A percentile compares a stretch with the other conserved stretches of the same genome.
Conservation (phyloP, 2,888 invertebrate species). For the Sarcophaga rosellei region DNA sequence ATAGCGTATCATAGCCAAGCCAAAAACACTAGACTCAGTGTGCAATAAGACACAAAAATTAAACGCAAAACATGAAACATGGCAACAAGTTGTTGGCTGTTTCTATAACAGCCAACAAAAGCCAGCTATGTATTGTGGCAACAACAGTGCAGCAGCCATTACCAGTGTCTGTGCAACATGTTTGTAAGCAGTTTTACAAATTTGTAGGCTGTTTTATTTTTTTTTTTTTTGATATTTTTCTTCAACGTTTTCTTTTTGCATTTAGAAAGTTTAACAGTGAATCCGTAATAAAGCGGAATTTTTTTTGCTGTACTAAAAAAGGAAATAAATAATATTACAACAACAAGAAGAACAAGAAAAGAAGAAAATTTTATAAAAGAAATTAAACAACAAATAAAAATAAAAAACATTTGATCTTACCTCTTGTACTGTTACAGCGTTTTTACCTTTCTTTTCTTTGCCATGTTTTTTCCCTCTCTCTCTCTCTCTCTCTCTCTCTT, state of each 20-base stretch:
- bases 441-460: not conserved
- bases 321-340: constrained; percentile 57
- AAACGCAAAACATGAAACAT: constrained; percentile 38
- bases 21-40: constrained; percentile 7
- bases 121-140: not conserved
- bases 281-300: constrained; percentile 60
- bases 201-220: constrained; percentile 38
- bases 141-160: constrained; percentile 17
- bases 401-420: constrained; percentile 58
- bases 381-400: constrained; percentile 33
- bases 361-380: too few relatives aligned
- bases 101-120: not conserved
- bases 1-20: constrained; percentile 17
- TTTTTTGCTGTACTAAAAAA: constrained; percentile 41
- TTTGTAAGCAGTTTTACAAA: constrained; percentile 36
- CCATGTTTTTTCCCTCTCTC: too few relatives aligned
- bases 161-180: constrained; percentile 27
- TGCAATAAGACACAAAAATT: not conserved
- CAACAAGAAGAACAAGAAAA: too few relatives aligned
- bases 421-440: constrained; percentile 8
- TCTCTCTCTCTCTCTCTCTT: not conserved
- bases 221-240: constrained; percentile 1
- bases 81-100: constrained; percentile 51
- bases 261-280: constrained; percentile 67
- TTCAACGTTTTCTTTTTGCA: constrained; percentile 33